A percentile compares a stretch with the other conserved stretches of the same genome.
Evolutionary conservation across 2,113 vertebrate genomes (phyloP).

Genomic region (Azemiops feae): DNA sequence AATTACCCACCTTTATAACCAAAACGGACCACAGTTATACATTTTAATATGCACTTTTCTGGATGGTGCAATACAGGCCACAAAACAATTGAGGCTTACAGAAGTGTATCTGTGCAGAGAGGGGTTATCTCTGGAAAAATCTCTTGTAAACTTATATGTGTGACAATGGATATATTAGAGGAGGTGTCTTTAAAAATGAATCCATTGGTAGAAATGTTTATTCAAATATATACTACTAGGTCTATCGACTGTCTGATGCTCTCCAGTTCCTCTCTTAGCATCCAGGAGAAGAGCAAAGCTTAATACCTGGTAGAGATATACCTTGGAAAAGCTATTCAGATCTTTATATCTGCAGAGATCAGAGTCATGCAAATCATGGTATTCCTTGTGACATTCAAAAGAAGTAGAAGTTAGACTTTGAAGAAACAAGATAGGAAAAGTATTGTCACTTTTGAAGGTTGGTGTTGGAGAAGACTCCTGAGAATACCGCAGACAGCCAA

Average conservation of each 20-base stretch:
- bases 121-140: background rate
- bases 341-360: background rate
- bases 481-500: background rate
- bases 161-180: background rate
- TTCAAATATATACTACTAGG: background rate
- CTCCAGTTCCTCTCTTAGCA: background rate
- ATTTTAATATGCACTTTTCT: background rate
- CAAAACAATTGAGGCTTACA: background rate
- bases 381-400: background rate
- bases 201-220: background rate
- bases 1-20: background rate
- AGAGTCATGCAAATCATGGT: background rate
- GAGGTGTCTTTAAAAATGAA: background rate
- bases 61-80: background rate
- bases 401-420: background rate
- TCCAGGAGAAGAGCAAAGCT: background rate
- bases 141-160: background rate
- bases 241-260: background rate
- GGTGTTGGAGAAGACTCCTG: background rate
- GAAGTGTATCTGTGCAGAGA: background rate
- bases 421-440: background rate
- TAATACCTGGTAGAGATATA: background rate
- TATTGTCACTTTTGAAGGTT: background rate
- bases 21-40: background rate
- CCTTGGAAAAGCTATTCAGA: background rate